Evolutionary conservation across 2,797 vertebrate species (phyloP), one percentile per base, ranked within the genome.

Genomic region (Austrolebias charrua): DNA sequence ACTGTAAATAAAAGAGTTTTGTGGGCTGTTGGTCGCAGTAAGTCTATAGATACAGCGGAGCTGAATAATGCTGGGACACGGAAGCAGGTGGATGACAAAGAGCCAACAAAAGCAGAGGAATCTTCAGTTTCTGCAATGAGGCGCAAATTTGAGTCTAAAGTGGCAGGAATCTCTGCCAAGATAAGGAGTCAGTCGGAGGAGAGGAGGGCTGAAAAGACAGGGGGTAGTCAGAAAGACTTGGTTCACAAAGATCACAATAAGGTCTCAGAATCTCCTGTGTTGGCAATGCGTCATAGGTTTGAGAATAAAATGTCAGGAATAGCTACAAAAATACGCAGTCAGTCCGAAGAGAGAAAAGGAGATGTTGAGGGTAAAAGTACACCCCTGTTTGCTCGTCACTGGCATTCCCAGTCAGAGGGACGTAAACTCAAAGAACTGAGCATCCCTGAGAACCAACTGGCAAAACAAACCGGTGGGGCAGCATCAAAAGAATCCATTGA

Each of bases 401-500:
- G 93, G 63, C 70, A 91, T 82, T 88, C 91, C 91, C 77, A 95
- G 42, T 98, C 97, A 0, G 95, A 98, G 76, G 94, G 95, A 0
- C 93, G 94, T 9, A 94, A 92, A 45, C 88, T 95, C 53, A 88
- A 91, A 56, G 92, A 86, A 44, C 88, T 94, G 63, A 94, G 91
- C 8, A 86, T 95, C 61, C 92, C 92, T 0, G 93, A 95, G 78
- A 95, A 95, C 64, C 93, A 95, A 52, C 85, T 95, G 0, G 94
- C 91, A 0, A 86, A 89, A 0, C 92, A 95, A 63, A 73, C 82
- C 0, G 73, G 76, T 3, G 9, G 83, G 0, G 80, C 87, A 0
- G 90, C 92, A 0, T 97, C 96, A 1, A 94, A 94, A 0, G 96
- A 98, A 55, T 97, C 96, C 0, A 69, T 96, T 15, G 94, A 93